Percentiles rank a stretch among this genome's conserved stretches.
Evolutionary conservation across 2,797 vertebrate genomes (phyloP).

Genomic region (Acrossocheilus fasciatus): DNA sequence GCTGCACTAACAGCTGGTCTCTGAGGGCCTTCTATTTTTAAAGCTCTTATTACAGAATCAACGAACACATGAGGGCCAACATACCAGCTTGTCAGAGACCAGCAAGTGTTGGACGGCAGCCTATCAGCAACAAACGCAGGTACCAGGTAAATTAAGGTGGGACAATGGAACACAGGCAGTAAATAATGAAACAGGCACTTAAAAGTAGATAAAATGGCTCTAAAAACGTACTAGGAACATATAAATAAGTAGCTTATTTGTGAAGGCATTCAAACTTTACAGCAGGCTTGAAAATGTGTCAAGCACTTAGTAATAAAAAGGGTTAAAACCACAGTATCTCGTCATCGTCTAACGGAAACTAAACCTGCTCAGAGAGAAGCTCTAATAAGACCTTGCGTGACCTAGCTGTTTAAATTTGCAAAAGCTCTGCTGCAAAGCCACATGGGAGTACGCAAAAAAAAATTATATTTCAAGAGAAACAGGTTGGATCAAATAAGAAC

Average conservation of each 20-base stretch:
- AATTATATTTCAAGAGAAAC: slow-evolving; percentile 6
- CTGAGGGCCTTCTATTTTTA: slow-evolving; percentile 80
- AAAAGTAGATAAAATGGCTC: background rate
- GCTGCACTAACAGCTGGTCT: slow-evolving; percentile 78
- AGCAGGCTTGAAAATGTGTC: background rate
- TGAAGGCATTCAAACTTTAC: background rate
- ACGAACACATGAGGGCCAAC: slow-evolving; percentile 73
- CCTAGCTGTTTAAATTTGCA: slow-evolving; percentile 9
- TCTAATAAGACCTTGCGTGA: background rate
- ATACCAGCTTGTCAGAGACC: slow-evolving; percentile 70
- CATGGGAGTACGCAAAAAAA: background rate
- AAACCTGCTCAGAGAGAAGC: slow-evolving; percentile 6
- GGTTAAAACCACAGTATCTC: slow-evolving; percentile 7
- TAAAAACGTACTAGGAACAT: background rate
- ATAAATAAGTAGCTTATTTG: background rate
- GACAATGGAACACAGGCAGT: background rate
- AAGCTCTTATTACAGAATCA: slow-evolving; percentile 71
- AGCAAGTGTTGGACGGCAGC: slow-evolving; percentile 60
- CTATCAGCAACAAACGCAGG: slow-evolving; percentile 25
- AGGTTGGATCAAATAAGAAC: background rate
- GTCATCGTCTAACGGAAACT: background rate
- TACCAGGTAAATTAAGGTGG: slow-evolving; percentile 1
- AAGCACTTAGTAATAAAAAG: background rate
- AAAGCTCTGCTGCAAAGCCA: slow-evolving; percentile 3
- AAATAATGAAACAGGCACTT: background rate